A percentile compares a stretch with the other conserved stretches of the same genome.
Evolutionary conservation across 2,888 invertebrate genomes (phyloP).

Genomic region (Scaptomyza tumidula): DNA sequence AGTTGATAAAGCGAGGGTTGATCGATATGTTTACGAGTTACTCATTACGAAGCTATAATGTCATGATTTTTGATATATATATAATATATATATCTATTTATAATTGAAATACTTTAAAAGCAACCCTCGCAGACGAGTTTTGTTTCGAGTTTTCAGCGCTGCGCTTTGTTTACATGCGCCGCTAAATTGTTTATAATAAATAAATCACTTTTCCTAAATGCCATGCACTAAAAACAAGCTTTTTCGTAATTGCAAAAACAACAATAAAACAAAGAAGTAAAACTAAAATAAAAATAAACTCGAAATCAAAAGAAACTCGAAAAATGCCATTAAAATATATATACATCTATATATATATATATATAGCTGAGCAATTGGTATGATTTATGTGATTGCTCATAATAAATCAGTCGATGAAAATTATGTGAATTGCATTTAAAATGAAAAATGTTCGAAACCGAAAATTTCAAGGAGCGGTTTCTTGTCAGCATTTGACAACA

Average conservation of each 20-base stretch:
- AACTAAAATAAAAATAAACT: constrained; percentile 7
- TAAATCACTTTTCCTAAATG: constrained; percentile 64
- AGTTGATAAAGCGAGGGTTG: too few relatives aligned
- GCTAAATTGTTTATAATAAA: constrained; percentile 66
- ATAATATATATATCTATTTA: too few relatives aligned
- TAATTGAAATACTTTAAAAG: background rate
- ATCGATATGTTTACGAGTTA: too few relatives aligned
- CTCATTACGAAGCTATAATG: too few relatives aligned
- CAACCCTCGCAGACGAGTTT: constrained; percentile 26
- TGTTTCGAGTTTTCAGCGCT: constrained; percentile 27
- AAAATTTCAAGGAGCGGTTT: constrained; percentile 19
- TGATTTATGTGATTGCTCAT: constrained; percentile 56
- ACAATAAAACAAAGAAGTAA: background rate
- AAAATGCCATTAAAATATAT: background rate
- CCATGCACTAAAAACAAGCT: constrained; percentile 45
- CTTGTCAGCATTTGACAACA: constrained; percentile 13
- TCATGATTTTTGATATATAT: too few relatives aligned
- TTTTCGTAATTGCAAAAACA: constrained; percentile 53
- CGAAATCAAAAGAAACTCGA: too few relatives aligned
- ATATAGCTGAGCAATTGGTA: constrained; percentile 26
- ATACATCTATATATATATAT: constrained; percentile 1
- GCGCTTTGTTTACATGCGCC: constrained; percentile 59
- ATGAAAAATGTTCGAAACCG: constrained; percentile 14
- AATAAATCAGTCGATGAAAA: constrained; percentile 51
- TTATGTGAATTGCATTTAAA: constrained; percentile 16